These are phyloP conservation scores for Acronicta leporina DNA, from an alignment of 2,888 invertebrate species.

Conservation along the genomic window DNA sequence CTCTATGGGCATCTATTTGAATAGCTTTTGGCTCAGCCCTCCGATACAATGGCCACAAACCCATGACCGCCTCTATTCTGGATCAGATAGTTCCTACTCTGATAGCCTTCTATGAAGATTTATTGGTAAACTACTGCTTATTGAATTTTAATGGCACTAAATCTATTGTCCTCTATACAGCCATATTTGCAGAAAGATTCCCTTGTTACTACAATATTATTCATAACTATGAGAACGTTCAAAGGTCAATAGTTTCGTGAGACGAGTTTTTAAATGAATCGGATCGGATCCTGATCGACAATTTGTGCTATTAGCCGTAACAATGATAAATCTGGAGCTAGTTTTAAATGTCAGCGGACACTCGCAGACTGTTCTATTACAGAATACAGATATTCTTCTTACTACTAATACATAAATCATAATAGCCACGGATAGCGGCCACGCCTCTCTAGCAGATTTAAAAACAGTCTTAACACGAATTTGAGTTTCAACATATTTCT, in stretches of 20 bases:
- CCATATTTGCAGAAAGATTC: slow-evolving; percentile 56
- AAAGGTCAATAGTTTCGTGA: slow-evolving; percentile 69
- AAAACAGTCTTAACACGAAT: background rate
- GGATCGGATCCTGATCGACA: slow-evolving; percentile 63
- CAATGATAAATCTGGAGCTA: slow-evolving; percentile 57
- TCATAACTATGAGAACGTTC: slow-evolving; percentile 65
- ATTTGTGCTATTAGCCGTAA: slow-evolving; percentile 66
- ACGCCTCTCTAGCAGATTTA: slow-evolving; percentile 20
- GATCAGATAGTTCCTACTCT: slow-evolving; percentile 82
- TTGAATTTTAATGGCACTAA: slow-evolving; percentile 84
- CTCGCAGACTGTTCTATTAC: slow-evolving; percentile 16
- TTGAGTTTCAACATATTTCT: too few species aligned
- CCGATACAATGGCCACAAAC: slow-evolving; percentile 71
- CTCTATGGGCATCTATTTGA: slow-evolving; percentile 83
- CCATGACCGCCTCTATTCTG: slow-evolving; percentile 70
- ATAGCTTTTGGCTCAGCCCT: slow-evolving; percentile 71
- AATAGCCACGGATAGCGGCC: slow-evolving; percentile 10
- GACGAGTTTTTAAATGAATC: slow-evolving; percentile 66
- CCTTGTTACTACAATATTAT: slow-evolving; percentile 59
- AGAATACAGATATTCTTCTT: slow-evolving; percentile 28
- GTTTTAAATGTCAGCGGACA: slow-evolving; percentile 63
- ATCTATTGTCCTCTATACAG: slow-evolving; percentile 71
- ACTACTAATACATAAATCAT: slow-evolving; percentile 27
- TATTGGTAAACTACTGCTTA: slow-evolving; percentile 78
- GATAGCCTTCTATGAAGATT: slow-evolving; percentile 88